Base-by-base conservation (phyloP, 2,797 vertebrate genomes). In the Hozukius guyotensis region DNA sequence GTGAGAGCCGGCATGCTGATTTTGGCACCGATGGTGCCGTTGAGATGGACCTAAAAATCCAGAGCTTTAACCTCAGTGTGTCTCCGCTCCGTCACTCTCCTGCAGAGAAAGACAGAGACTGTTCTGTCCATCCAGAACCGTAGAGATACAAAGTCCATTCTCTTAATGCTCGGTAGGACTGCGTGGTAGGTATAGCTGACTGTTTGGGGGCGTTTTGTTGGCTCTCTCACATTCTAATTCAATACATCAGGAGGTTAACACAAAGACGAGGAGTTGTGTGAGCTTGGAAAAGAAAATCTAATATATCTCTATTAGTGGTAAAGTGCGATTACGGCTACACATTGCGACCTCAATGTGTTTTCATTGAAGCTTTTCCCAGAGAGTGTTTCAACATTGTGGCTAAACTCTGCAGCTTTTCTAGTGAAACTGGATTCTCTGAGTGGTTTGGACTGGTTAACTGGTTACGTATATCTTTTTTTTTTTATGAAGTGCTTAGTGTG, bases 1-100 rank as follows among this genome's bases (percentile, higher is more conserved):
- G 68, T 82, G 59, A 29, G 64, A 85, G 80, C 74, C 74, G 49
- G 46, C 64, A 13, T 75, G 86, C 85, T 85, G 83, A 78, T 76
- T 76, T 84, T 87, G 83, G 90, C 78, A 83, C 10, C 18, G 34
- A 20, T 16, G 59, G 53, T 63, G 59, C 53, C 24, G 18, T 27
- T 71, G 77, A 85, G 81, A 72, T 55, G 55, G 55, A 74, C 27
- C 60, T 49, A 52, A 71, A 77, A 67, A 66, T 14, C 49, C 67
- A 60, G 70, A 59, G 64, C 62, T 57, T 57, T 76, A 61, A 46
- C 61, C 22, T 18, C 57, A 4, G 34, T 67, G 49, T 59, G 56
- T 57, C 56, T 57, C 56, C 16, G 16, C 29, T 60, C 70, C n/a
- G 1, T 60, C 57, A 6, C 62, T 8, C 34, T 57, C 68, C 71